phyloP scores from a whole-genome alignment of 37 sponge, comb jelly and placozoan species.

The Bolinopsis microptera region DNA sequence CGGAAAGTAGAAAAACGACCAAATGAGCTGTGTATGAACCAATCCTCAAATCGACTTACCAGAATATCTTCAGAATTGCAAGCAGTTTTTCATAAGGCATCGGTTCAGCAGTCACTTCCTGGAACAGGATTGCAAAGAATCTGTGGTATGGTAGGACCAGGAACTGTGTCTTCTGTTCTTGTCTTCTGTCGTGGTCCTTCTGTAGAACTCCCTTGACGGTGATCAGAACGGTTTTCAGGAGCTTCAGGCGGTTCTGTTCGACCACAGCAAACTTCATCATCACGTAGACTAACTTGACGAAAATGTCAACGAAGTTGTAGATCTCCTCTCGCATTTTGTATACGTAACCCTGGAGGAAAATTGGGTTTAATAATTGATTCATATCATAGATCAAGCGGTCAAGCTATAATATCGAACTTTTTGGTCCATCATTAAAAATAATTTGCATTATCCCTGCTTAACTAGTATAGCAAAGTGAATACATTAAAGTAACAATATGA shows the following conservation, averaged over 20 bases:
- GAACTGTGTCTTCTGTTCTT: constrained; percentile 82
- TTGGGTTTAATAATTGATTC: too few species aligned
- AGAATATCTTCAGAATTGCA: constrained; percentile 83
- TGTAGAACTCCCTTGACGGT: constrained; percentile 77
- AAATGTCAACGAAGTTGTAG: constrained; percentile 99
- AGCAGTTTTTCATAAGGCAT: constrained; percentile 90
- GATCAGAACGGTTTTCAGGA: constrained; percentile 72
- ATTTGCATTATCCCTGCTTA: too few species aligned
- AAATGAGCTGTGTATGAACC: too few species aligned
- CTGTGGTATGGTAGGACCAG: constrained; percentile 97
- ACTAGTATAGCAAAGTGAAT: too few species aligned
- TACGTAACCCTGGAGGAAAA: constrained; percentile 42
- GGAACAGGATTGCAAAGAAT: constrained; percentile 96
- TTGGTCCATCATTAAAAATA: too few species aligned
- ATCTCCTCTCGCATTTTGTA: constrained; percentile 45
- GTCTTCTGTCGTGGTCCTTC: constrained; percentile 87
- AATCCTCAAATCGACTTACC: too few species aligned
- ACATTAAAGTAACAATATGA: too few species aligned
- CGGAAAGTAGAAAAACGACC: too few species aligned
- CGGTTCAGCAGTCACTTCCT: constrained; percentile 87
- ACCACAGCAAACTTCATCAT: constrained; percentile 89
- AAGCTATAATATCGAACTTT: too few species aligned
- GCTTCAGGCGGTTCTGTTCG: constrained; percentile 90
- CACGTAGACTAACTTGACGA: constrained; percentile 93
- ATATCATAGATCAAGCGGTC: too few species aligned